Percentiles rank a stretch among this genome's conserved stretches.
These are phyloP conservation scores for Anodontia alba DNA, from an alignment of 2,888 invertebrate species.

Conservation along the genomic window DNA sequence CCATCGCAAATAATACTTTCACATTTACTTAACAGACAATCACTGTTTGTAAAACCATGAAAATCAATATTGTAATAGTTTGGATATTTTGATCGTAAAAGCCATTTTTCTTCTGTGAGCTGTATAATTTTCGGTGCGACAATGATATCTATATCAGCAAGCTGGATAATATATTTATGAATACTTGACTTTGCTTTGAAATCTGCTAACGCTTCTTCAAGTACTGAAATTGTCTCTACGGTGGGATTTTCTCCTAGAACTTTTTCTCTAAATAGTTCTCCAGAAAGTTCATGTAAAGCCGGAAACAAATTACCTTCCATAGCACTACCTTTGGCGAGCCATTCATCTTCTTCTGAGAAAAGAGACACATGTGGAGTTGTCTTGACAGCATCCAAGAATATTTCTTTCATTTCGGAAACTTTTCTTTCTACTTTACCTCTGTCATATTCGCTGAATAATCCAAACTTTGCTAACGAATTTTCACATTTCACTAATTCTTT, in stretches of 20 bases:
- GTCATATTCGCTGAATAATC: not conserved
- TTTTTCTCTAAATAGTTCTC: not conserved
- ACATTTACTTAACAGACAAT: not conserved
- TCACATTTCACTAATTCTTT: slow-evolving; percentile 1
- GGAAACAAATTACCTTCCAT: slow-evolving; percentile 11
- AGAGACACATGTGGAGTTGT: not conserved
- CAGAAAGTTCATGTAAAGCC: not conserved
- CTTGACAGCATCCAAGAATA: not conserved
- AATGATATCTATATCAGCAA: slow-evolving; percentile 3
- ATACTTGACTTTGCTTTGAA: not conserved
- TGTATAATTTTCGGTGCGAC: not conserved
- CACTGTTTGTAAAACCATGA: not conserved
- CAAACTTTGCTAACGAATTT: not conserved
- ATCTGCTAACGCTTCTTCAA: not conserved
- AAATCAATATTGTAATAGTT: not conserved
- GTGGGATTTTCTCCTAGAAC: not conserved
- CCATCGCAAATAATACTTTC: not conserved
- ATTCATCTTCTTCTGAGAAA: not conserved
- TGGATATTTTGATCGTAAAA: not conserved
- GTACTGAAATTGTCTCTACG: not conserved
- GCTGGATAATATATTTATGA: not conserved
- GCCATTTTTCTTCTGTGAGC: not conserved
- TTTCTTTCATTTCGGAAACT: not conserved
- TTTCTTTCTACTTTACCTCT: not conserved
- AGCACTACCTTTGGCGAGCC: not conserved